A percentile compares a stretch with the other conserved stretches of the same genome.
Conservation (phyloP, 2,113 vertebrate species). For the Rattus rattus region DNA sequence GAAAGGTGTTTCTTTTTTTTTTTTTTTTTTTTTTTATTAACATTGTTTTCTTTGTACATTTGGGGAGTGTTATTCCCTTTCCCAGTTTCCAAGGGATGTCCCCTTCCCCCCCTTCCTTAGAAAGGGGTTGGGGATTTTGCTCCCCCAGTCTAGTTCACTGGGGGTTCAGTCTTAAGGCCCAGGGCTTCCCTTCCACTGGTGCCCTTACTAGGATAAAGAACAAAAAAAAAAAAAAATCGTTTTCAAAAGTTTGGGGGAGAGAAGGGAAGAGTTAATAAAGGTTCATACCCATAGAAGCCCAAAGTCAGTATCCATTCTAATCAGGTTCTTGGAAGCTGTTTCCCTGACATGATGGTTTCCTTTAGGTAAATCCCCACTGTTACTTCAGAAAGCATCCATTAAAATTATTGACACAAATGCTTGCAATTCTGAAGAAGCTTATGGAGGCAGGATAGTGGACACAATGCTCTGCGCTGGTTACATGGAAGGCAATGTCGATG, state of each 20-base stretch:
- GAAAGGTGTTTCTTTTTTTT: not conserved
- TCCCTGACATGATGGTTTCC: not conserved
- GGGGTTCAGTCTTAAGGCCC: no score
- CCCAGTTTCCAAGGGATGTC: no score
- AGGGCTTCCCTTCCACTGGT: no score
- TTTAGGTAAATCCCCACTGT: constrained; percentile 71
- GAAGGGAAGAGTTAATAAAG: not conserved
- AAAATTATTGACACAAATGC: constrained; percentile 91
- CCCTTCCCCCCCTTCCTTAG: no score
- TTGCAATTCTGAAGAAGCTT: constrained; percentile 83
- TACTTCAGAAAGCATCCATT: constrained; percentile 90
- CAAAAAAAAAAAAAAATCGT: no score
- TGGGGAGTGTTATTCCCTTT: no score
- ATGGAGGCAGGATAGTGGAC: constrained; percentile 80
- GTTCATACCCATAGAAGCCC: not conserved
- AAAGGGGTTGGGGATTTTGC: no score
- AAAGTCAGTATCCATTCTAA: not conserved
- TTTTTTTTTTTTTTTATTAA: no score
- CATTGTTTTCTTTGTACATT: no score
- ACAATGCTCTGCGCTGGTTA: constrained; percentile 91
- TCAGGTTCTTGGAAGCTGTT: not conserved
- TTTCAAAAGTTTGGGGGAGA: not conserved
- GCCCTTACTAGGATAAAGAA: no score
- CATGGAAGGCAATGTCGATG: constrained; percentile 88
- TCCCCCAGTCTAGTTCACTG: no score